phyloP scores from a whole-genome alignment of 2,797 vertebrate genomes.

The Eidolon dupreanum region DNA sequence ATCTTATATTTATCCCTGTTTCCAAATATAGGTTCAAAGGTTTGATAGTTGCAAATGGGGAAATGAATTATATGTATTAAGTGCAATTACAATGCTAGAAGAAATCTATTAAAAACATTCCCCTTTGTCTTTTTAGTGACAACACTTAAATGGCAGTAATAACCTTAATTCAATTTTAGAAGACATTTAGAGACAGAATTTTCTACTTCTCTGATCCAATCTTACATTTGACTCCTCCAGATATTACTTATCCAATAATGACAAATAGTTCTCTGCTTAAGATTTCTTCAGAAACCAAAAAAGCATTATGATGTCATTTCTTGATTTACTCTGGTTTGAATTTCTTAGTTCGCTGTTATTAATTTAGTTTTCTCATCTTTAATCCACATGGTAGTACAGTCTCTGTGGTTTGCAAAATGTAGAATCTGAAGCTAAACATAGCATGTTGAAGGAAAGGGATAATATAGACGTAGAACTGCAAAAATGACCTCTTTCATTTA shows the following conservation, averaged over 20 bases:
- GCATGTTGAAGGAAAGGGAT: background rate
- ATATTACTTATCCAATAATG: background rate
- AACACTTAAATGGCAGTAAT: background rate
- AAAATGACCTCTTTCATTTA: slow-evolving; percentile 18
- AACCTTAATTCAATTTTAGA: slow-evolving; percentile 37
- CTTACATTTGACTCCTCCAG: background rate
- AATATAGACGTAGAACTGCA: background rate
- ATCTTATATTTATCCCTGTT: background rate
- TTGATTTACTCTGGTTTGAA: slow-evolving; percentile 37
- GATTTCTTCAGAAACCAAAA: slow-evolving; percentile 14
- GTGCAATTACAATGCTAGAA: background rate
- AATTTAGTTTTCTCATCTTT: slow-evolving; percentile 26
- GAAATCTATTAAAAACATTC: background rate
- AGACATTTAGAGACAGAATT: background rate
- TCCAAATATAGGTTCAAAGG: background rate
- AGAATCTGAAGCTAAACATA: background rate
- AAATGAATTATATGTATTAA: background rate
- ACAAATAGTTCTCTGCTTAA: background rate
- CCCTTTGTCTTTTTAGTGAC: slow-evolving; percentile 17
- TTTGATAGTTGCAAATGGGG: background rate
- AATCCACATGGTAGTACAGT: background rate
- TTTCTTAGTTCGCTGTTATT: slow-evolving; percentile 23
- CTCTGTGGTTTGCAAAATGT: background rate
- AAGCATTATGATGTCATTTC: background rate
- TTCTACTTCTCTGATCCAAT: background rate